These are phyloP conservation scores for Xiphydria camelus DNA, from an alignment of 2,888 invertebrate species.

Conservation along the genomic window DNA sequence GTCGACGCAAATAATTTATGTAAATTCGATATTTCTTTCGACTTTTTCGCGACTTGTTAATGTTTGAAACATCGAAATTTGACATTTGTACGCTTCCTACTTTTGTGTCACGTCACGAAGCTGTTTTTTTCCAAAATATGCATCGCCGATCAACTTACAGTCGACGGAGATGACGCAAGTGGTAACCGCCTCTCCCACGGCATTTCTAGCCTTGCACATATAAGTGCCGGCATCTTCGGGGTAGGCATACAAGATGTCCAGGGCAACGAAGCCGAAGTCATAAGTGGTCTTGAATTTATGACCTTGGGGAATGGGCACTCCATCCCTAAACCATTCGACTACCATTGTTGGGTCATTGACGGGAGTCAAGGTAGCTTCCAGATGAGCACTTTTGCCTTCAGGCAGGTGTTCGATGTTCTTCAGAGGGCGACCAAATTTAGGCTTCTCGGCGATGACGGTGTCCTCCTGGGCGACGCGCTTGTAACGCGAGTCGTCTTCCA, in stretches of 20 bases:
- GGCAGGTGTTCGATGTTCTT: constrained; percentile 80
- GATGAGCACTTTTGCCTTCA: constrained; percentile 86
- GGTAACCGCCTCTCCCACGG: constrained; percentile 93
- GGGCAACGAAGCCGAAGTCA: constrained; percentile 96
- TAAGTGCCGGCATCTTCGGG: constrained; percentile 97
- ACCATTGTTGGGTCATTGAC: constrained; percentile 98
- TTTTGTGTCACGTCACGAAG: too few relatives aligned
- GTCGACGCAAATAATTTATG: too few relatives aligned
- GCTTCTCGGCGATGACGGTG: constrained; percentile 77
- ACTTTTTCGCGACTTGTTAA: too few relatives aligned
- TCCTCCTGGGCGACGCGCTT: constrained; percentile 76
- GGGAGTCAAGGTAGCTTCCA: constrained; percentile 94
- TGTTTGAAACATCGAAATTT: neutral
- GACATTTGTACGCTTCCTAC: neutral
- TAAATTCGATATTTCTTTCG: too few relatives aligned
- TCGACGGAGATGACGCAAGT: constrained; percentile 87
- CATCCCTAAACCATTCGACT: constrained; percentile 98
- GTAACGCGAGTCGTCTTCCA: constrained; percentile 84
- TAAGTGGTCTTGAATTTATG: constrained; percentile 95
- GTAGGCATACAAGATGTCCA: constrained; percentile 95
- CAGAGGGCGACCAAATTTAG: constrained; percentile 86
- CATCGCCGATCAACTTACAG: constrained; percentile 69
- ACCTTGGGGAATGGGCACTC: constrained; percentile 87
- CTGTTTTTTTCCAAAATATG: too few relatives aligned
- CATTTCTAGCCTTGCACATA: constrained; percentile 94